Conservation (phyloP, 2,888 invertebrate species). For the Icerya purchasi region DNA sequence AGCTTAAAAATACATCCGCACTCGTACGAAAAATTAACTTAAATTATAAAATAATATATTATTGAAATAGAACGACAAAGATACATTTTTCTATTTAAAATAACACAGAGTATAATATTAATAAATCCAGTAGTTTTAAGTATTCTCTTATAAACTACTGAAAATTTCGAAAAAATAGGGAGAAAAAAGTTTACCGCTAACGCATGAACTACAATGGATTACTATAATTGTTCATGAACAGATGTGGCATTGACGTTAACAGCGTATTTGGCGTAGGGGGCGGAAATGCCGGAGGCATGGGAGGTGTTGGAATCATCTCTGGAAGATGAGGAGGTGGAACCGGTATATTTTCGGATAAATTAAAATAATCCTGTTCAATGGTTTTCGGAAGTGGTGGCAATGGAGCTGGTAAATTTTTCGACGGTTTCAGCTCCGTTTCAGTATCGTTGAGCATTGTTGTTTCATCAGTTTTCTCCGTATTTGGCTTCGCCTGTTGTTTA, state of each 20-base stretch:
- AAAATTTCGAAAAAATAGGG: too few species aligned
- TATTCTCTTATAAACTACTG: too few species aligned
- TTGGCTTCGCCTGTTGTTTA: neutral
- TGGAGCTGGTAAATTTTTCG: constrained; percentile 54
- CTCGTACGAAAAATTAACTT: too few species aligned
- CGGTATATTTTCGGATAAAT: neutral
- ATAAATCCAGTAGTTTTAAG: too few species aligned
- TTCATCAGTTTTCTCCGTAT: neutral
- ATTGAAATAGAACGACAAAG: too few species aligned
- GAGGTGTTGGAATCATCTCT: neutral
- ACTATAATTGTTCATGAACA: neutral
- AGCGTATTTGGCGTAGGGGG: too few species aligned
- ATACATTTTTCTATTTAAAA: too few species aligned
- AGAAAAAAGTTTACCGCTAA: too few species aligned
- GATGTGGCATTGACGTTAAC: neutral
- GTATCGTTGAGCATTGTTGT: neutral
- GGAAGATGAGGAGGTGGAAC: neutral
- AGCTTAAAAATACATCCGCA: too few species aligned
- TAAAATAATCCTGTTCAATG: constrained; percentile 38
- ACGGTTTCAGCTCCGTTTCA: constrained; percentile 41
- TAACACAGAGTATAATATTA: too few species aligned
- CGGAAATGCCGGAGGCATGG: neutral
- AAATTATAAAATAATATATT: too few species aligned
- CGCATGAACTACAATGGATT: neutral
- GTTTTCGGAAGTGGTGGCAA: constrained; percentile 40